Percentiles rank a stretch among this genome's conserved stretches.
phyloP scores from a whole-genome alignment of 2,888 invertebrate species.

The Trimorus sp. region DNA sequence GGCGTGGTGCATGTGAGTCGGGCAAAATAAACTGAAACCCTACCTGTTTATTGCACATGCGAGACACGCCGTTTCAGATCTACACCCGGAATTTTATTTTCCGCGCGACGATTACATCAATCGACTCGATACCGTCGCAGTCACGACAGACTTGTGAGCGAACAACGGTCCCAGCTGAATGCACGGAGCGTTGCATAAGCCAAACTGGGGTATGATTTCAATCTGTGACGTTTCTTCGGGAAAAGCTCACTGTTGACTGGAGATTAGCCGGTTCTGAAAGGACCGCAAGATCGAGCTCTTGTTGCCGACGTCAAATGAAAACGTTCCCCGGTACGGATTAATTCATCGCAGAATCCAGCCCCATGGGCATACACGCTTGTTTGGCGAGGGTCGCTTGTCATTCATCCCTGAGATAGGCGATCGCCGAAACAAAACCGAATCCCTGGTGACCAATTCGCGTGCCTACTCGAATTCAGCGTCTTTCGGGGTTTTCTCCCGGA shows the following conservation, averaged over 20 bases:
- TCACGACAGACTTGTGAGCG: conserved; percentile 31
- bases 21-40: conserved; percentile 61
- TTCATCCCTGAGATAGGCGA: conserved; percentile 64
- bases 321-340: conserved; percentile 76
- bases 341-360: conserved; percentile 74
- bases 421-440: conserved; percentile 53
- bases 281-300: conserved; percentile 62
- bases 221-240: conserved; percentile 38
- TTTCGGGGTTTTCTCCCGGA: conserved; percentile 21
- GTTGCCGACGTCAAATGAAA: conserved; percentile 74
- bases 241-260: conserved; percentile 50
- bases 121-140: conserved; percentile 62
- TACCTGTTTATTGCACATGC: conserved; percentile 36
- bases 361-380: conserved; percentile 72
- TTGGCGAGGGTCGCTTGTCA: conserved; percentile 70
- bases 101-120: conserved; percentile 68
- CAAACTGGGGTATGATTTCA: conserved; percentile 54
- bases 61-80: conserved; percentile 36
- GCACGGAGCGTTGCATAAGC: conserved; percentile 60
- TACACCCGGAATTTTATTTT: conserved; percentile 69
- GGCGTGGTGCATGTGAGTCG: conserved; percentile 46
- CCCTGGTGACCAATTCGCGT: conserved; percentile 61
- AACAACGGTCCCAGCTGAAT: conserved; percentile 53
- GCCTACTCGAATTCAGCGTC: conserved; percentile 14
- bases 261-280: conserved; percentile 71